These are phyloP conservation scores for Tinea pellionella DNA, from an alignment of 2,888 invertebrate genomes.

Conservation along the genomic window DNA sequence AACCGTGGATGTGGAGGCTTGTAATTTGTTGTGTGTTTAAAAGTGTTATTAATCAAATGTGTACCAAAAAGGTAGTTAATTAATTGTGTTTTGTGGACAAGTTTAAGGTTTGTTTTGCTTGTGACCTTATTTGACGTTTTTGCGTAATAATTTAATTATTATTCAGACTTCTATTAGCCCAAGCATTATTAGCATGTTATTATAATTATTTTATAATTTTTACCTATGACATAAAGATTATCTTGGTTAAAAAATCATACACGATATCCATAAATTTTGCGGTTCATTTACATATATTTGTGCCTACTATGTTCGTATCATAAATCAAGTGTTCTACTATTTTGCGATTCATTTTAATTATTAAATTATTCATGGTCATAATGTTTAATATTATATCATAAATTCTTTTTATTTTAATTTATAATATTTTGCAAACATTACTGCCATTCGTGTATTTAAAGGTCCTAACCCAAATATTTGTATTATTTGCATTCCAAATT, in stretches of 20 bases:
- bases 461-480: no score
- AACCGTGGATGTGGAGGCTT: neutral
- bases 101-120: neutral
- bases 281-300: neutral
- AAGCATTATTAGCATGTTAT: no score
- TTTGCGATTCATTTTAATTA: neutral
- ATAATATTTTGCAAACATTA: no score
- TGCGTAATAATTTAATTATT: no score
- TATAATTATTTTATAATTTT: neutral
- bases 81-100: neutral
- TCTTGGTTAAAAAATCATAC: neutral
- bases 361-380: no score
- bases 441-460: no score
- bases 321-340: neutral
- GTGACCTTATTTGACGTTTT: neutral
- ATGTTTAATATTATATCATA: no score
- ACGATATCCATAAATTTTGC: neutral
- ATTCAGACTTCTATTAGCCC: no score
- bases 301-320: no score
- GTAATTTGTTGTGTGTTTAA: slow-evolving; percentile 8
- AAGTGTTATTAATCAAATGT: slow-evolving; percentile 10
- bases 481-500: no score
- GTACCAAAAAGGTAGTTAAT: neutral
- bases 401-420: no score
- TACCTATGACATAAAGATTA: neutral